Evolutionary conservation across 1,140 invertebrate genomes (phyloP).

Genomic region (Callitettix versicolor): DNA sequence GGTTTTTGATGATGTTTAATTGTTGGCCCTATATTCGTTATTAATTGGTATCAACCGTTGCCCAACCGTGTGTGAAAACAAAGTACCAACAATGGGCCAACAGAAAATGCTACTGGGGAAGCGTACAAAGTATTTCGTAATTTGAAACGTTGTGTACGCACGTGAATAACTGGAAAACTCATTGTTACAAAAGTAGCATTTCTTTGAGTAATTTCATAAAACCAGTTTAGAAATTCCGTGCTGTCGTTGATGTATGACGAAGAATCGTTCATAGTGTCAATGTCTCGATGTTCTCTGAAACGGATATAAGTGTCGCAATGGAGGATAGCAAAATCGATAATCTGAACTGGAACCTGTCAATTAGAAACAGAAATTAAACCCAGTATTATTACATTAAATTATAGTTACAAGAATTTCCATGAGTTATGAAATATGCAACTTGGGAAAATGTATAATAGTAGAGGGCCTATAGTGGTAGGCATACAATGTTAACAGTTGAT

Average conservation of each 20-base stretch:
- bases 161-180: constrained; percentile 18
- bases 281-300: constrained; percentile 68
- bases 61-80: too few relatives aligned
- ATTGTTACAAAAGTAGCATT: constrained; percentile 39
- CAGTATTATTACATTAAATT: not conserved
- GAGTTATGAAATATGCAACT: not conserved
- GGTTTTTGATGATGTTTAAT: too few relatives aligned
- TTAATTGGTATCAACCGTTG: too few relatives aligned
- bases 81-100: too few relatives aligned
- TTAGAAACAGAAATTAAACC: not conserved
- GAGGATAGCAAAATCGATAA: constrained; percentile 66
- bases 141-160: constrained; percentile 1
- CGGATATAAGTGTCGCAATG: constrained; percentile 64
- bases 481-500: not conserved
- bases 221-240: constrained; percentile 71
- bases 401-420: not conserved
- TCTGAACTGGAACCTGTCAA: constrained; percentile 43
- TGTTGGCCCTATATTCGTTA: too few relatives aligned
- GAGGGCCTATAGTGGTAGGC: not conserved
- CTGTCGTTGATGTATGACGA: constrained; percentile 70
- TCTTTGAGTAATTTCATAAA: constrained; percentile 56
- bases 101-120: too few relatives aligned
- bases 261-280: constrained; percentile 56
- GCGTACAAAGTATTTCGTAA: too few relatives aligned
- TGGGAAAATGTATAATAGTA: not conserved